Percentiles rank a stretch among this genome's conserved stretches.
phyloP scores from a whole-genome alignment of 2,888 invertebrate species.

The Xestoiulus laeticollis region DNA sequence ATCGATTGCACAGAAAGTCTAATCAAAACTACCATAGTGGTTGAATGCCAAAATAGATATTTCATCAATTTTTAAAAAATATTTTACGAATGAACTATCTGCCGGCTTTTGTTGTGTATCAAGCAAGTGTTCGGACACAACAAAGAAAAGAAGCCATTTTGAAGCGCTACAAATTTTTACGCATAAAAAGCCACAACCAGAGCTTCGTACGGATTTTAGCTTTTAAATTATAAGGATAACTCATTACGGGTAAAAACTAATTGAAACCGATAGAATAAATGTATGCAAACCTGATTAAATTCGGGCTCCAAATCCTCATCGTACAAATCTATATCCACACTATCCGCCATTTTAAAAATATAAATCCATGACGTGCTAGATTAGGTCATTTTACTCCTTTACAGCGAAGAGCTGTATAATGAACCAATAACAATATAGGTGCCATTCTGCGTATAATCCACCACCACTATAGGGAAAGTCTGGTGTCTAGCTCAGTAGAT shows the following conservation, averaged over 20 bases:
- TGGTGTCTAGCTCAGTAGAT: too few relatives aligned
- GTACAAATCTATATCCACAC: slow-evolving; percentile 96
- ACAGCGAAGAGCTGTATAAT: not conserved
- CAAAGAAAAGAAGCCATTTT: slow-evolving; percentile 23
- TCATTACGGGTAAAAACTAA: not conserved
- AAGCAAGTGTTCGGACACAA: not conserved
- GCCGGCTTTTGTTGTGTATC: too few relatives aligned
- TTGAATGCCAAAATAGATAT: too few relatives aligned
- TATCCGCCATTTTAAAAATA: slow-evolving; percentile 74
- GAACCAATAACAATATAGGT: not conserved
- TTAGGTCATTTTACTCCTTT: not conserved
- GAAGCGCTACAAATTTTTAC: not conserved
- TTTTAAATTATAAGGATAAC: not conserved
- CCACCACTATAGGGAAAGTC: too few relatives aligned
- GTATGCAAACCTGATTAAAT: slow-evolving; percentile 77
- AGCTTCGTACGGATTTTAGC: not conserved
- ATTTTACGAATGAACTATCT: too few relatives aligned
- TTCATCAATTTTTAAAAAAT: too few relatives aligned
- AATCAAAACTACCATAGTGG: too few relatives aligned
- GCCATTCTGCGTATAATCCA: not conserved
- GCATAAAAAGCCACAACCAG: not conserved
- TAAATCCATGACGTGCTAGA: not conserved
- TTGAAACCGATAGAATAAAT: not conserved
- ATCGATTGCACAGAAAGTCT: too few relatives aligned
- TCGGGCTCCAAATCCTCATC: slow-evolving; percentile 96